Percentiles rank a stretch among this genome's conserved stretches.
Evolutionary conservation across 1,140 invertebrate species (phyloP).

Genomic region (Conus ventricosus): DNA sequence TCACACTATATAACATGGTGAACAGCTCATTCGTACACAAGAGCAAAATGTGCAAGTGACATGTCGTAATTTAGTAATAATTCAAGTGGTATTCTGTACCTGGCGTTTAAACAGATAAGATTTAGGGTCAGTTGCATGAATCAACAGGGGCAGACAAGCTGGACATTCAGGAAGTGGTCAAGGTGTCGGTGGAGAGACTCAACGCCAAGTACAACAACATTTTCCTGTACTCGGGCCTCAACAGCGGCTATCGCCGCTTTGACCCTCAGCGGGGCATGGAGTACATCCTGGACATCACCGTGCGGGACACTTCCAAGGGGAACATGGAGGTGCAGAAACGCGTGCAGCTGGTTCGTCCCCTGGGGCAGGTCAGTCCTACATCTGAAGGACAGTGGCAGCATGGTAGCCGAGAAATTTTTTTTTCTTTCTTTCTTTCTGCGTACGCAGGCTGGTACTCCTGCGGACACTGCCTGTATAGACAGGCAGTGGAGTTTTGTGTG

Average conservation of each 20-base stretch:
- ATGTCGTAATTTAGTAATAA: too few relatives aligned
- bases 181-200: constrained; percentile 78
- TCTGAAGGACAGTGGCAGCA: not conserved
- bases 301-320: constrained; percentile 68
- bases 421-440: not conserved
- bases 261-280: constrained; percentile 92
- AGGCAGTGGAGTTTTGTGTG: too few relatives aligned
- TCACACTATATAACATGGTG: too few relatives aligned
- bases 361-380: constrained; percentile 82
- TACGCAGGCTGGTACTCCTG: too few relatives aligned
- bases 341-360: constrained; percentile 79
- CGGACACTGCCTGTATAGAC: too few relatives aligned
- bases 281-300: constrained; percentile 87
- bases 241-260: constrained; percentile 90
- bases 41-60: too few relatives aligned
- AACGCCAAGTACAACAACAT: constrained; percentile 77
- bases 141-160: constrained; percentile 78
- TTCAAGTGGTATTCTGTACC: too few relatives aligned
- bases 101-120: too few relatives aligned
- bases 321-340: constrained; percentile 60
- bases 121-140: too few relatives aligned
- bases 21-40: too few relatives aligned
- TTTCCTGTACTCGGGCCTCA: constrained; percentile 75
- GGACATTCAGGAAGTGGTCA: constrained; percentile 83
- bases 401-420: not conserved